phyloP scores from a whole-genome alignment of 2,888 invertebrate species.

The Agonopterix heracliana region DNA sequence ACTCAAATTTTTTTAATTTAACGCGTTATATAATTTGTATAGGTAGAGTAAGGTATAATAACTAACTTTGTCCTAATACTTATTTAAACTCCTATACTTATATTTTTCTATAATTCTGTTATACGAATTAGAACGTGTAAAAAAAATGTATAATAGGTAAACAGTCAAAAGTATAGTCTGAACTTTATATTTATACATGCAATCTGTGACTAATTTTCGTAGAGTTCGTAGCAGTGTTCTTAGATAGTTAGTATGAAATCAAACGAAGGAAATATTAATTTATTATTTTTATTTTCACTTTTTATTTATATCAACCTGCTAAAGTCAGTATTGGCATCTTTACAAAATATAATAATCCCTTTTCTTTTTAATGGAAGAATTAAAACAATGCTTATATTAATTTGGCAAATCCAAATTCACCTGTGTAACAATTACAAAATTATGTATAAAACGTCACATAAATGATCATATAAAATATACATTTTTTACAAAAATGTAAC shows the following conservation, averaged over 20 bases:
- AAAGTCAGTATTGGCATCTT: conserved; percentile 63
- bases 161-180: no score
- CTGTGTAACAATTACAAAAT: conserved; percentile 55
- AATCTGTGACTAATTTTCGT: no score
- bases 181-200: no score
- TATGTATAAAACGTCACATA: conserved; percentile 56
- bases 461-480: conserved; percentile 71
- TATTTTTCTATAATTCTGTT: no score
- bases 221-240: no score
- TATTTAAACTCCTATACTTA: no score
- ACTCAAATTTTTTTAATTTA: no score
- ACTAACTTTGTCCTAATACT: no score
- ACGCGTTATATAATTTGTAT: no score
- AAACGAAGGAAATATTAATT: conserved; percentile 55
- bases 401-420: conserved; percentile 73
- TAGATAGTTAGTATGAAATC: conserved; percentile 24
- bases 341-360: conserved; percentile 68
- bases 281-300: conserved; percentile 71
- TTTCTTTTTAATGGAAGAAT: conserved; percentile 61
- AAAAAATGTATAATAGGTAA: no score
- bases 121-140: no score
- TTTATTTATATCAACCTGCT: conserved; percentile 63
- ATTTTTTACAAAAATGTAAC: conserved; percentile 69
- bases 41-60: no score
- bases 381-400: conserved; percentile 68